Percentiles rank a stretch among this genome's conserved stretches.
phyloP scores from a whole-genome alignment of 2,888 invertebrate species.

The Agriopis marginaria region DNA sequence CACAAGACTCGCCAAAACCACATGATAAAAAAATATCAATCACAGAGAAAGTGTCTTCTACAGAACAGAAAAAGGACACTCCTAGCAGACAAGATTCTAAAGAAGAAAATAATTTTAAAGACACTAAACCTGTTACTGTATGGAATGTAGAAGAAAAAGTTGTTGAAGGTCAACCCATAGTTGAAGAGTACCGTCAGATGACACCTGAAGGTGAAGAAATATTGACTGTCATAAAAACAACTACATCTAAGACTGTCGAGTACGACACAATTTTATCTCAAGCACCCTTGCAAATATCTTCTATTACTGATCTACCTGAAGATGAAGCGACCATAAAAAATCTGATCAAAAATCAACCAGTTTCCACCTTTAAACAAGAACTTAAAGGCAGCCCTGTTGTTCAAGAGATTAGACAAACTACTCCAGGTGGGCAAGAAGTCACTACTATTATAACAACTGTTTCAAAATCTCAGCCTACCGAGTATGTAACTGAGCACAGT shows the following conservation, averaged over 20 bases:
- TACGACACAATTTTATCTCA: conserved; percentile 48
- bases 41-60: conserved; percentile 30
- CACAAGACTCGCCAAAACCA: not conserved
- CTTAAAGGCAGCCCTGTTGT: conserved; percentile 33
- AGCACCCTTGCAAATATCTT: conserved; percentile 21
- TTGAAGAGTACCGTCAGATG: conserved; percentile 56
- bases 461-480: conserved; percentile 62
- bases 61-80: conserved; percentile 9
- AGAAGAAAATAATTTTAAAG: conserved; percentile 26
- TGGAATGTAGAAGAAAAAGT: conserved; percentile 49
- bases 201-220: conserved; percentile 60
- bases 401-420: conserved; percentile 52
- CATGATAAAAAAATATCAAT: conserved; percentile 26
- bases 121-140: conserved; percentile 39
- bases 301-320: conserved; percentile 31
- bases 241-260: conserved; percentile 60
- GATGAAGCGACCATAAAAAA: conserved; percentile 22
- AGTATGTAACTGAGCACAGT: conserved; percentile 65
- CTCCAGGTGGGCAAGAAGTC: conserved; percentile 60
- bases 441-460: conserved; percentile 61
- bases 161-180: conserved; percentile 52
- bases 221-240: conserved; percentile 61
- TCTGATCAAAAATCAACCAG: conserved; percentile 15
- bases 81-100: not conserved
- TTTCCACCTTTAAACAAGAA: conserved; percentile 12